Evolutionary conservation across 2,888 invertebrate species (phyloP), one percentile per base, ranked within the genome.

Genomic region (Anticlea derivata): DNA sequence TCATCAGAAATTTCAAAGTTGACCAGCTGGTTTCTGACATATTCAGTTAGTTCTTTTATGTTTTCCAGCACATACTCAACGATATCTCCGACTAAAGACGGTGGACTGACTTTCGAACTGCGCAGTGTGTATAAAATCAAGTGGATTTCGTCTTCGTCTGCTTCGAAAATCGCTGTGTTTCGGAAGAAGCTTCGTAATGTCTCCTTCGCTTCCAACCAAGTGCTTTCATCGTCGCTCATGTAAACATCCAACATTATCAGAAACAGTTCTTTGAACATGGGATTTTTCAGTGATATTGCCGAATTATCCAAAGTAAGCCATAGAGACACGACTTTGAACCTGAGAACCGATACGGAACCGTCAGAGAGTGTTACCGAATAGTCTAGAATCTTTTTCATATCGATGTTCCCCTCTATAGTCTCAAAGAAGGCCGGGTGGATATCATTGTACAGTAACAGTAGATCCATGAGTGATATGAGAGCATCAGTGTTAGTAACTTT

Each of bases 111-210:
- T 64, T 75, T 78, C 22, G 78, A 65, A 56, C 83, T 80, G n/a
- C 86, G 73, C 65, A 90, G 62, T 0, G 87, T 73, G 62, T 94
- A 92, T 20, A 95, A 75, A 92, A 95, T 94, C 50, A 95, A 83
- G 70, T 94, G 92, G 30, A 95, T 92, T 81, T 96, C 95, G 47
- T 91, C 83, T 55, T 87, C 85, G 57, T 92, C 92, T 11, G 91
- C 92, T 68, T 94, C 93, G 71, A 96, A 96, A 58, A 95, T 86
- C 3, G 91, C 89, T 0, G 93, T 93, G 50, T 92, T 93, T 61
- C 85, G 89, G 17, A 96, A 91, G 50, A 96, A 90, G 38, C 80
- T 84, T 35, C 80, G 79, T 17, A 95, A 74, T 1, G 93, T 88
- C 37, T 81, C 77, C 48, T 92, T 92, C 2, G 92, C 91, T 73